Percentiles rank a stretch among this genome's conserved stretches.
phyloP scores from a whole-genome alignment of 2,797 vertebrate genomes.

The Hypotaenidia okinawae region DNA sequence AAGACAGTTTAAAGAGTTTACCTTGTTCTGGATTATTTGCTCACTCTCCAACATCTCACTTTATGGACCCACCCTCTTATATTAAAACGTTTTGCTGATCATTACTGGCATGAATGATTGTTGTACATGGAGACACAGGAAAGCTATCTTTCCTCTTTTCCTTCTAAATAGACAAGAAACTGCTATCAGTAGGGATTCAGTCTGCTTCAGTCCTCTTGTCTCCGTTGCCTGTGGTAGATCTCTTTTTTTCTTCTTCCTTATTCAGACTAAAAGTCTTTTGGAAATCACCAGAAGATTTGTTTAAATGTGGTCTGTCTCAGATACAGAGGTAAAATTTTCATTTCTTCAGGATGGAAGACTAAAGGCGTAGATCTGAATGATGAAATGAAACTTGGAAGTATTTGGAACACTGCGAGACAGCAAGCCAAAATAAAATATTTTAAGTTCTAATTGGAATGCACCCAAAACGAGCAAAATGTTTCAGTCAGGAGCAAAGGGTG shows the following conservation, averaged over 20 bases:
- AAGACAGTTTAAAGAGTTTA: background rate
- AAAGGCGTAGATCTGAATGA: background rate
- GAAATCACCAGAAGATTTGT: slow-evolving; percentile 34
- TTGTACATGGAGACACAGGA: background rate
- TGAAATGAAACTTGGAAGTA: slow-evolving; percentile 46
- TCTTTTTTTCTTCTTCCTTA: background rate
- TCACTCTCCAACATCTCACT: background rate
- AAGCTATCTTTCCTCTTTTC: background rate
- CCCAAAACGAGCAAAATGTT: slow-evolving; percentile 39
- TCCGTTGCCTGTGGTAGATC: background rate
- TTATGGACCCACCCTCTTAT: background rate
- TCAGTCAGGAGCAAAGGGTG: slow-evolving; percentile 33
- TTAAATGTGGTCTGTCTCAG: background rate
- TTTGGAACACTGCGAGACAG: background rate
- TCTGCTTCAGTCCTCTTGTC: background rate
- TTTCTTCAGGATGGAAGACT: background rate
- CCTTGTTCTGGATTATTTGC: background rate
- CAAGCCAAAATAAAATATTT: background rate
- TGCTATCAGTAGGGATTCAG: background rate
- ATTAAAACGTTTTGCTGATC: background rate
- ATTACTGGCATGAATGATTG: background rate
- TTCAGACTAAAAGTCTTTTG: slow-evolving; percentile 7
- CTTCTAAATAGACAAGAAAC: background rate
- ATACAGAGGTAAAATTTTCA: background rate
- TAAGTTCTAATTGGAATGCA: slow-evolving; percentile 46